These are phyloP conservation scores for Zosterops pallidus DNA, from an alignment of 2,113 vertebrate species.

Conservation along the genomic window DNA sequence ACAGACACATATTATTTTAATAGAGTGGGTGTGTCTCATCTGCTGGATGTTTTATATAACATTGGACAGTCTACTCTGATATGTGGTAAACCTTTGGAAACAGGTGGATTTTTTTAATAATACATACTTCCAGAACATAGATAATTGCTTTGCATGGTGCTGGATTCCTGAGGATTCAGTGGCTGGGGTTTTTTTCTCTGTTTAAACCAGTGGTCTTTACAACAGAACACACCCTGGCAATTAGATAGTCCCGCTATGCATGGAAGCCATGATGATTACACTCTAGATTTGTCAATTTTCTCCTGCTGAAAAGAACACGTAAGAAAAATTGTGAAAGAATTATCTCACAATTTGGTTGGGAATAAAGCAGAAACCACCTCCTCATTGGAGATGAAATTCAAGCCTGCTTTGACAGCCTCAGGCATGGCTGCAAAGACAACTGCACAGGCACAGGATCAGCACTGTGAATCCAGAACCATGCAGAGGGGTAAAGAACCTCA, in stretches of 20 bases:
- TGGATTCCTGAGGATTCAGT: neutral
- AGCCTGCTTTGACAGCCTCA: neutral
- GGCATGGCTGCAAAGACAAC: neutral
- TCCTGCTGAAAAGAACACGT: neutral
- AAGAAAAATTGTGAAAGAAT: neutral
- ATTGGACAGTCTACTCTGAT: neutral
- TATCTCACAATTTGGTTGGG: neutral
- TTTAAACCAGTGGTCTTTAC: neutral
- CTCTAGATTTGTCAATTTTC: neutral
- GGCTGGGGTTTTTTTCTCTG: rapidly evolving
- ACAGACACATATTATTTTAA: neutral
- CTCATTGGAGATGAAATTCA: neutral
- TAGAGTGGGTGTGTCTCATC: neutral
- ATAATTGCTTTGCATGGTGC: neutral
- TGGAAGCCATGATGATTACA: rapidly evolving
- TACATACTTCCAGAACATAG: neutral
- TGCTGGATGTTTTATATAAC: neutral
- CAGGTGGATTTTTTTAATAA: neutral
- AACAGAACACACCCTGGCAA: neutral
- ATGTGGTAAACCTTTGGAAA: neutral
- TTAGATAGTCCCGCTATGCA: neutral
- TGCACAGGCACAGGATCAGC: neutral
- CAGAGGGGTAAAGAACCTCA: neutral
- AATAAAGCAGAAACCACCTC: neutral
- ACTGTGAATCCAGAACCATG: neutral